These are phyloP conservation scores for Zoanthus sansibaricus DNA, from an alignment of 92 coral and sea anemone species.

Conservation along the genomic window DNA sequence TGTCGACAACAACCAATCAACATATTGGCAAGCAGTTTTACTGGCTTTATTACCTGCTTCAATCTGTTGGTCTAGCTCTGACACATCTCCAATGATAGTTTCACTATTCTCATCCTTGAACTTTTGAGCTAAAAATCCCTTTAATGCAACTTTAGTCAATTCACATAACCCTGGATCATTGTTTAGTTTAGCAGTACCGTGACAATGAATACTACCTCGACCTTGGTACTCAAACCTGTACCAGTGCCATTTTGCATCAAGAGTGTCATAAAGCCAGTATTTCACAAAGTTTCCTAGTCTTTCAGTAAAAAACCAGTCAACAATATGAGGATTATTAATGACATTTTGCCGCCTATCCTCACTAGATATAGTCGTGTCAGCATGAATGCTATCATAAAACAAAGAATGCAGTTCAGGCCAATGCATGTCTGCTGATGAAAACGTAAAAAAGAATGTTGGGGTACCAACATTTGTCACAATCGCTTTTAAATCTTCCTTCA, in stretches of 20 bases:
- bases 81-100: background rate
- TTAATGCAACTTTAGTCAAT: conserved; percentile 53
- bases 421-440: background rate
- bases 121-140: conserved; percentile 61
- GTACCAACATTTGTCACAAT: background rate
- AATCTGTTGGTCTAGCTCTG: conserved; percentile 45
- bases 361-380: conserved; percentile 2
- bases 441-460: background rate
- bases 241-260: conserved; percentile 76
- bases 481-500: background rate
- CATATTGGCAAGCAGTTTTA: conserved; percentile 66
- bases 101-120: background rate
- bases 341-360: conserved; percentile 60
- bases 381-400: background rate
- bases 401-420: background rate
- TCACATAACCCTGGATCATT: conserved; percentile 75
- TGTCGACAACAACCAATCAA: conserved; percentile 71
- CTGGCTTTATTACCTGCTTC: conserved; percentile 66
- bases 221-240: conserved; percentile 72
- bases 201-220: no score
- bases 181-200: conserved; percentile 62
- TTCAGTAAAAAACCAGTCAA: conserved; percentile 75
- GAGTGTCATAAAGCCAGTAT: conserved; percentile 68
- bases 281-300: conserved; percentile 67
- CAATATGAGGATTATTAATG: conserved; percentile 73